phyloP scores from a whole-genome alignment of 2,797 vertebrate genomes.

The Chloroceryle amazona region DNA sequence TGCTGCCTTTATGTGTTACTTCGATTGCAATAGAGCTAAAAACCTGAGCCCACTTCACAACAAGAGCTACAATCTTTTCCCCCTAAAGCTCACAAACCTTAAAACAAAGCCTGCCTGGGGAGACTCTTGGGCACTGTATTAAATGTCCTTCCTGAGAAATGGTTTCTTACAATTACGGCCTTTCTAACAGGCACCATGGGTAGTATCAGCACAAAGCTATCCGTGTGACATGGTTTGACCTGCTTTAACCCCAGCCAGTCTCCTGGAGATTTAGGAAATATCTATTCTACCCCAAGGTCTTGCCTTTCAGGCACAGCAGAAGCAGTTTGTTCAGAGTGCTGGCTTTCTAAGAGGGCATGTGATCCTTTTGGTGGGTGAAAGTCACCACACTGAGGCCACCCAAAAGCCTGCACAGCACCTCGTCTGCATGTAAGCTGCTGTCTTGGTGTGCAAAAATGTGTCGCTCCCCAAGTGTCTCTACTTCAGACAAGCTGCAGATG shows the following conservation, averaged over 20 bases:
- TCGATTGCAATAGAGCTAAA: neutral
- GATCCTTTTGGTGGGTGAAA: neutral
- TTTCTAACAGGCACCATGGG: conserved; percentile 31
- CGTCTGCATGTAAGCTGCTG: neutral
- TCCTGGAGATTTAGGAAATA: conserved; percentile 38
- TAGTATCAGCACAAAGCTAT: conserved; percentile 41
- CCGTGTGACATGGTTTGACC: conserved; percentile 38
- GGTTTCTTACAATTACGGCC: conserved; percentile 22
- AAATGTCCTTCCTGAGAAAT: conserved; percentile 38
- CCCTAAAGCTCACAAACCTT: neutral
- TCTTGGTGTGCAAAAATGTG: neutral
- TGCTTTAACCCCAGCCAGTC: conserved; percentile 38
- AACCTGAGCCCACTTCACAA: neutral
- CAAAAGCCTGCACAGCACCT: neutral
- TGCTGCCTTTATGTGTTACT: neutral
- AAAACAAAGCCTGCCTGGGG: conserved; percentile 57
- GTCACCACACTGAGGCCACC: neutral
- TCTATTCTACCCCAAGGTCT: neutral
- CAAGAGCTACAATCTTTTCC: neutral
- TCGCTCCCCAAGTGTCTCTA: neutral
- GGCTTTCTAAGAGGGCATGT: neutral
- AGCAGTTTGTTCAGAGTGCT: neutral
- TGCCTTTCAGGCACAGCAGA: neutral
- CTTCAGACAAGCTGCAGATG: neutral
- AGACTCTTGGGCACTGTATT: conserved; percentile 24